Conservation (phyloP, 1,140 invertebrate species). For the Caerostris extrusa region DNA sequence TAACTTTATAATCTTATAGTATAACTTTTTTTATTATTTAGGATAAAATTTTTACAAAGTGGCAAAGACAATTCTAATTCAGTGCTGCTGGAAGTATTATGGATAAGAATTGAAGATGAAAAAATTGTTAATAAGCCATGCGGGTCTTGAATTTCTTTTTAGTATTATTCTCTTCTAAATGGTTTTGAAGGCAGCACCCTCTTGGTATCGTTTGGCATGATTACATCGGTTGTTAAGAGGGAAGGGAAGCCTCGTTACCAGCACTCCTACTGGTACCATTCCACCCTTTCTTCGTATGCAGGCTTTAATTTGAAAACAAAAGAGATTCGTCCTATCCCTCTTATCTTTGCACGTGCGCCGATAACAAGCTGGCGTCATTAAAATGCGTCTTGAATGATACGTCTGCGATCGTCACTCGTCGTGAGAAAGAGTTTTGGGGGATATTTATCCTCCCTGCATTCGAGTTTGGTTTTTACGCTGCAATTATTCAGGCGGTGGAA, state of each 20-base stretch:
- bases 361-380: constrained; percentile 56
- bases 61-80: too few species aligned
- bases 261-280: constrained; percentile 44
- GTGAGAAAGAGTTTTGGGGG: not conserved
- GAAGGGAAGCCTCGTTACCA: not conserved
- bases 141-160: too few species aligned
- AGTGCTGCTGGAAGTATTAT: too few species aligned
- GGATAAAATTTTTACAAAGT: too few species aligned
- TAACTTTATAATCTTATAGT: too few species aligned
- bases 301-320: constrained; percentile 68
- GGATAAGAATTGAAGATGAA: too few species aligned
- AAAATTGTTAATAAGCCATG: too few species aligned
- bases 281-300: not conserved
- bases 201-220: not conserved
- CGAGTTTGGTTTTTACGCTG: not conserved
- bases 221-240: not conserved
- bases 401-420: not conserved
- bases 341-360: constrained; percentile 39
- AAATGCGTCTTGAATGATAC: constrained; percentile 26
- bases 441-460: not conserved
- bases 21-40: too few species aligned
- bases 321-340: not conserved
- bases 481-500: not conserved
- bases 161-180: too few species aligned
- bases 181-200: too few species aligned